Evolutionary conservation across 92 coral and sea anemone genomes (phyloP).

Genomic region (Nematostella vectensis): DNA sequence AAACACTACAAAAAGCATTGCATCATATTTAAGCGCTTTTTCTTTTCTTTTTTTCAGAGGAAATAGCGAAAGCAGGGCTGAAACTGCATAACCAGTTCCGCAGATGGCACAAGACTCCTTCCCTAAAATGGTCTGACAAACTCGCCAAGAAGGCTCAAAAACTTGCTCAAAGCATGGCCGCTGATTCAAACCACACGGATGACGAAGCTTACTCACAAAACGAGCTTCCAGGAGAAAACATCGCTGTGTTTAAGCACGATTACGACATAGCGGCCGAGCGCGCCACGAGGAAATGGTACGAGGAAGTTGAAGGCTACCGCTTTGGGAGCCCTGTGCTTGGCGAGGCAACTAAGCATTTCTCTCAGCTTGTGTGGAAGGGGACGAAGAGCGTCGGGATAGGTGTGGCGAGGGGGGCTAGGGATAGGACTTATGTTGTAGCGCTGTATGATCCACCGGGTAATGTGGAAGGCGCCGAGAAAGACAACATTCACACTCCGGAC

Average conservation of each 20-base stretch:
- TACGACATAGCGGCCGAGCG: conserved; percentile 66
- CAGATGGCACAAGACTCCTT: conserved; percentile 68
- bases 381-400: conserved; percentile 69
- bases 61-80: conserved; percentile 70
- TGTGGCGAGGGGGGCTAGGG: conserved; percentile 33
- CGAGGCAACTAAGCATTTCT: conserved; percentile 51
- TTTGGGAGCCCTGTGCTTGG: conserved; percentile 53
- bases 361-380: conserved; percentile 72
- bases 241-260: conserved; percentile 40
- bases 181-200: conserved; percentile 23
- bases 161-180: conserved; percentile 37
- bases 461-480: conserved; percentile 20
- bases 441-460: conserved; percentile 80
- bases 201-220: conserved; percentile 6
- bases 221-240: conserved; percentile 58
- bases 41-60: conserved; percentile 57
- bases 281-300: conserved; percentile 72
- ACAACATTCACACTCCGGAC: conserved; percentile 48
- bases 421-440: conserved; percentile 62
- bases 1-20: no score
- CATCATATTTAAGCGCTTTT: no score
- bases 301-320: conserved; percentile 59
- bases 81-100: conserved; percentile 70
- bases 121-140: conserved; percentile 57
- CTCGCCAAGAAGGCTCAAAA: conserved; percentile 59